Evolutionary conservation across 23 tunicate species (phyloP), one percentile per base, ranked within the genome.

Genomic region (Styela clava): DNA sequence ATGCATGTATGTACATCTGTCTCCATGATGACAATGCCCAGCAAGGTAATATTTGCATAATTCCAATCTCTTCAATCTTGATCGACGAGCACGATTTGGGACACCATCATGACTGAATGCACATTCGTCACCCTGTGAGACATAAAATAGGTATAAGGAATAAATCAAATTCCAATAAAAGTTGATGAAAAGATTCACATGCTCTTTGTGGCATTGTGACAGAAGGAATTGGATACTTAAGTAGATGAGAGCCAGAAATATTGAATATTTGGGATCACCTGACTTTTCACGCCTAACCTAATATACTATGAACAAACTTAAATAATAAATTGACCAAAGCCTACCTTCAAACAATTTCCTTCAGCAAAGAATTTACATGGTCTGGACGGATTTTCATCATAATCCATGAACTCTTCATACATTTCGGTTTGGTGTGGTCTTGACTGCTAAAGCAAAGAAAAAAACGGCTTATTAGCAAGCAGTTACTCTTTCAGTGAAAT

Each of bases 1-100:
- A 91, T 91, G 97, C 97, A 91, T 86, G 34, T 86, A 91, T 33
- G 74, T 82, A 86, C 97, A 91, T 44, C 83, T 83, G 85, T 87
- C 88, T 22, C 88, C 88, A 9, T 73, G 87, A 5, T 69, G 84
- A 74, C 97, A 91, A 24, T 33, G 44, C 12, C 97, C 97, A 12
- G 78, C 79, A 72, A 85, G 51, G 78, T 85, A 91, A 37, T 74
- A 87, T 19, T 91, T 89, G 79, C 97, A 91, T 23, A 91, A 31
- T 44, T 91, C 97, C 24, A 56, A 31, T 78, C 86, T 91, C 62
- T 82, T 85, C 20, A 70, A 16, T 62, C 62, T 86, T 31, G 85
- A 63, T 1, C 62, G 37, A 20, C 68, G 64, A 31, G 56, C 24
- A 5, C 85, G 78, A 52, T 64, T 68, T 0, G 35, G 33, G 2